Percentiles rank a stretch among this genome's conserved stretches.
Evolutionary conservation across 2,888 invertebrate genomes (phyloP).

Genomic region (Meganola albula): DNA sequence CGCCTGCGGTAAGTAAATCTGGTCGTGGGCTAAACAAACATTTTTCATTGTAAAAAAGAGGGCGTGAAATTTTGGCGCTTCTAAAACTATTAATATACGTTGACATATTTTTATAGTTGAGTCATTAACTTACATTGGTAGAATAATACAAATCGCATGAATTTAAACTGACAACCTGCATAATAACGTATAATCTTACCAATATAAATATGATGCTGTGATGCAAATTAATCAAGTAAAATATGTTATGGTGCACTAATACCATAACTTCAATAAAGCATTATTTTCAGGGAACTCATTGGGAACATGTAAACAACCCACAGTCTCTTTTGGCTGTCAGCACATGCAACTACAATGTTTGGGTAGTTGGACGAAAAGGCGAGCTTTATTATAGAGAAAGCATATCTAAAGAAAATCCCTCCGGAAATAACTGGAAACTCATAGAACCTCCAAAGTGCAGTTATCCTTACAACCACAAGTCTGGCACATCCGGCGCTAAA

Average conservation of each 20-base stretch:
- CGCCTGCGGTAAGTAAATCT: constrained; percentile 84
- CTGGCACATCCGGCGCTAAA: constrained; percentile 77
- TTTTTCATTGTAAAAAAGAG: too few species aligned
- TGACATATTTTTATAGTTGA: too few species aligned
- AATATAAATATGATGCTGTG: too few species aligned
- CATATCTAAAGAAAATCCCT: constrained; percentile 81
- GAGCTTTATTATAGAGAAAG: constrained; percentile 89
- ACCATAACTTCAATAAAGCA: not conserved
- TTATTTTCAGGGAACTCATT: constrained; percentile 80
- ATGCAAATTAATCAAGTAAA: too few species aligned
- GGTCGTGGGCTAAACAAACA: too few species aligned
- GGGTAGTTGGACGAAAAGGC: constrained; percentile 93
- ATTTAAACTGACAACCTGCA: too few species aligned
- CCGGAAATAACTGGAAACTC: constrained; percentile 85
- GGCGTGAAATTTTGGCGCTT: too few species aligned
- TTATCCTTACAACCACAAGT: constrained; percentile 48
- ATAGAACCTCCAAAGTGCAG: constrained; percentile 80
- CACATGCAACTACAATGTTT: constrained; percentile 83
- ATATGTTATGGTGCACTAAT: not conserved
- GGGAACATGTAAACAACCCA: constrained; percentile 90
- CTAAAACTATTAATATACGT: too few species aligned
- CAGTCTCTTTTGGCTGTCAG: constrained; percentile 87
- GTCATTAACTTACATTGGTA: not conserved
- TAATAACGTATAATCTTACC: too few species aligned
- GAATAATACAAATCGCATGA: too few species aligned